phyloP scores from a whole-genome alignment of 2,888 invertebrate genomes.

The Ernsta delagoae region DNA sequence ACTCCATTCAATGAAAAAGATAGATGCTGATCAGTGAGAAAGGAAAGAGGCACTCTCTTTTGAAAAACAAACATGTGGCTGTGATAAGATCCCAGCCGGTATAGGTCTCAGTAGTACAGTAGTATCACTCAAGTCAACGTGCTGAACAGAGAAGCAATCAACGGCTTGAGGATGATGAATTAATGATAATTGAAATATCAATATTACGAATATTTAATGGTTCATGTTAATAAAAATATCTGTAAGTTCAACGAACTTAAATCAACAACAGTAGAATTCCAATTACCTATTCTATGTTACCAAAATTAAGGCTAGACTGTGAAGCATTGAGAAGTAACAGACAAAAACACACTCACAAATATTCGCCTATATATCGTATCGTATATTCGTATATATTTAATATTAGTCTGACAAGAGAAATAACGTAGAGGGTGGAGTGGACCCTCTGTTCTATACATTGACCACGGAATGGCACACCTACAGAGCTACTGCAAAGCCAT shows the following conservation, averaged over 20 bases:
- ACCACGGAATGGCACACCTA: slow-evolving; percentile 5
- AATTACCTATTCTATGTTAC: too few relatives aligned
- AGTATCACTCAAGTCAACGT: not conserved
- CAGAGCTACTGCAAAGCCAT: slow-evolving; percentile 11
- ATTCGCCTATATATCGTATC: too few relatives aligned
- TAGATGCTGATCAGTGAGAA: too few relatives aligned
- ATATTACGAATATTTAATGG: not conserved
- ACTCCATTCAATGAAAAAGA: not conserved
- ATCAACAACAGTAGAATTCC: not conserved
- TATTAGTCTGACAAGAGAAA: too few relatives aligned
- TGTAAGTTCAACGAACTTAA: not conserved
- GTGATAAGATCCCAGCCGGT: too few relatives aligned
- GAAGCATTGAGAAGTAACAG: too few relatives aligned
- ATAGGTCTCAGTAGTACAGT: not conserved
- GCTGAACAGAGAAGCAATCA: not conserved
- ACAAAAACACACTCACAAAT: too few relatives aligned
- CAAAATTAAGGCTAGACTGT: too few relatives aligned
- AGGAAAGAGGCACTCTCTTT: too few relatives aligned
- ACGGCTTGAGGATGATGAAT: too few relatives aligned
- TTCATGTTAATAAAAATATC: not conserved
- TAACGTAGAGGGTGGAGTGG: not conserved
- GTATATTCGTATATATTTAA: too few relatives aligned
- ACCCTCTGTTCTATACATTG: slow-evolving; percentile 16
- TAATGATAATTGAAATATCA: not conserved
- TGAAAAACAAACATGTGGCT: too few relatives aligned